Percentiles rank a stretch among this genome's conserved stretches.
Conservation (phyloP, 92 coral and sea anemone genomes). For the Meandrina meandrites region DNA sequence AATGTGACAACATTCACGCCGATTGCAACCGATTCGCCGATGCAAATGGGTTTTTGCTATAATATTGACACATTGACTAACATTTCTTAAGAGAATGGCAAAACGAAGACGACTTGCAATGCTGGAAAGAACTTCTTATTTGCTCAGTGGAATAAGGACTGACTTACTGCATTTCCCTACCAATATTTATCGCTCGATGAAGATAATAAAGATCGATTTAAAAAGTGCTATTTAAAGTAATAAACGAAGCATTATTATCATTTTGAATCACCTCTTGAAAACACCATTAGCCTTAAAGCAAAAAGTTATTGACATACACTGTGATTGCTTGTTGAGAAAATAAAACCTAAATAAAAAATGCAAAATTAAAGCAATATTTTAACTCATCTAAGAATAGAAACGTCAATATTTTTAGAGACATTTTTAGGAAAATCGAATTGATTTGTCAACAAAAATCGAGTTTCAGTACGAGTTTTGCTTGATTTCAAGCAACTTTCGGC, state of each 20-base stretch:
- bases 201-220: background rate
- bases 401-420: background rate
- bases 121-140: background rate
- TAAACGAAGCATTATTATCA: background rate
- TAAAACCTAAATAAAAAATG: background rate
- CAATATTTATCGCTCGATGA: background rate
- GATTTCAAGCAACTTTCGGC: background rate
- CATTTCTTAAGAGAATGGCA: background rate
- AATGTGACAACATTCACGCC: background rate
- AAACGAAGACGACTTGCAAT: background rate
- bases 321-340: slow-evolving; percentile 4
- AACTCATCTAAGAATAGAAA: background rate
- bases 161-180: background rate
- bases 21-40: background rate
- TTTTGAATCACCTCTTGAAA: slow-evolving; percentile 19
- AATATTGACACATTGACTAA: background rate
- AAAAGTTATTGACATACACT: background rate
- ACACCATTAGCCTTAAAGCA: slow-evolving; percentile 5
- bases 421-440: background rate
- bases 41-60: background rate
- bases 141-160: background rate
- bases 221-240: background rate
- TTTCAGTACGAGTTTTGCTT: background rate
- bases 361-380: slow-evolving; percentile 6
- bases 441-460: background rate